Conservation (phyloP, 2,888 invertebrate genomes). For the Tholera decimalis region DNA sequence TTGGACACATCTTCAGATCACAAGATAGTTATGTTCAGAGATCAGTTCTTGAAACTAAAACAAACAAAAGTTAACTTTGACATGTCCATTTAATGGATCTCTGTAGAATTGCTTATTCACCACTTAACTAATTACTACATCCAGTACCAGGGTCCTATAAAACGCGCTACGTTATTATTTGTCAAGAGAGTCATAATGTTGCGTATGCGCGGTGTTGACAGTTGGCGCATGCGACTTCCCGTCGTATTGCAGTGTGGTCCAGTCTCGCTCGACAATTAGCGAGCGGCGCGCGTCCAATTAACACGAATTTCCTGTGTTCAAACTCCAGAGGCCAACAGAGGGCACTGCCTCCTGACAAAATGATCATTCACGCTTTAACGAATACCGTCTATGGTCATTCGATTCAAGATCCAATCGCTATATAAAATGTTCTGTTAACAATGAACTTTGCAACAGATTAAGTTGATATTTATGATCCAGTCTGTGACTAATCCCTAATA, state of each 20-base stretch:
- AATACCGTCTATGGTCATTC: slow-evolving; percentile 64
- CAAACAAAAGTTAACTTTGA: slow-evolving; percentile 4
- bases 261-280: slow-evolving; percentile 86
- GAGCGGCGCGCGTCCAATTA: slow-evolving; percentile 83
- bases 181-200: slow-evolving; percentile 46
- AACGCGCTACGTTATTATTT: slow-evolving; percentile 41
- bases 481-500: slow-evolving; percentile 27
- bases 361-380: slow-evolving; percentile 68
- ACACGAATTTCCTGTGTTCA: slow-evolving; percentile 89
- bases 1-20: neutral
- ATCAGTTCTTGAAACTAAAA: neutral
- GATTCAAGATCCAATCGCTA: slow-evolving; percentile 53
- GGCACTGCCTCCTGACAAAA: slow-evolving; percentile 77
- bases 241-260: slow-evolving; percentile 78
- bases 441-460: slow-evolving; percentile 26
- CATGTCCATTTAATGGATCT: slow-evolving; percentile 12
- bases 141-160: slow-evolving; percentile 33
- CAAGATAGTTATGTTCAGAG: neutral
- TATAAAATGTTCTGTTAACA: slow-evolving; percentile 42
- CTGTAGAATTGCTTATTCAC: slow-evolving; percentile 36
- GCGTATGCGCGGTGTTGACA: slow-evolving; percentile 67
- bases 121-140: slow-evolving; percentile 46
- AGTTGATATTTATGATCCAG: slow-evolving; percentile 10
- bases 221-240: slow-evolving; percentile 79
- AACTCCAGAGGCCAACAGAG: slow-evolving; percentile 77